Evolutionary conservation across 2,797 vertebrate species (phyloP).

Genomic region (Euthynnus affinis): DNA sequence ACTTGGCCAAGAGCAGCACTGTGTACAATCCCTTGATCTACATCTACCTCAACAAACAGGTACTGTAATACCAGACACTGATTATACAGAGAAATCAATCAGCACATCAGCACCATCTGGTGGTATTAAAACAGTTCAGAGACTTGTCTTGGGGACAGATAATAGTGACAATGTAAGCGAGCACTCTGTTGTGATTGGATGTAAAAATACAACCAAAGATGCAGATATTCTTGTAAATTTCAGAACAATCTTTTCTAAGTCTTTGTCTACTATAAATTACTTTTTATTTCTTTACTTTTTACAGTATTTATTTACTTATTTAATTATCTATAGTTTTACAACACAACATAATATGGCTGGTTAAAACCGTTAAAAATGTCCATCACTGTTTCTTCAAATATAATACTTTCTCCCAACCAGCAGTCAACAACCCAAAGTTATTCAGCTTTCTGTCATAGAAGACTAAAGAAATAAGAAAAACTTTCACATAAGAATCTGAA

Average conservation of each 20-base stretch:
- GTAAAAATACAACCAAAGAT: not conserved
- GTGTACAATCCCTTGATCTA: conserved; percentile 84
- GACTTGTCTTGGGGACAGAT: not conserved
- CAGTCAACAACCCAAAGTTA: too few relatives aligned
- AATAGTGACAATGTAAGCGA: not conserved
- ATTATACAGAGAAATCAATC: not conserved
- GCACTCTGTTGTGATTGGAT: not conserved
- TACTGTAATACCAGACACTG: conserved; percentile 11
- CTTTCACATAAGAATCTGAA: too few relatives aligned
- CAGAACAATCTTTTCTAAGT: not conserved
- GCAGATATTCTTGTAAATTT: not conserved
- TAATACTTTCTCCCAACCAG: too few relatives aligned
- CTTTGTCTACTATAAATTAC: not conserved
- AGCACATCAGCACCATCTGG: conserved; percentile 61
- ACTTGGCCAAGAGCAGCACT: conserved; percentile 86
- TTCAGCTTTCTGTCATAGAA: too few relatives aligned
- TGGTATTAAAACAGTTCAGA: conserved; percentile 28
- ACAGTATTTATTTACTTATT: too few relatives aligned
- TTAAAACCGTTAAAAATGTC: too few relatives aligned
- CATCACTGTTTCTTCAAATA: too few relatives aligned
- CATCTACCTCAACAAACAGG: conserved; percentile 87
- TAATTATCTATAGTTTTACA: too few relatives aligned
- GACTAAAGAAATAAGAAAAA: too few relatives aligned
- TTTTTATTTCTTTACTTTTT: not conserved
- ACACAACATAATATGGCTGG: too few relatives aligned